A percentile compares a stretch with the other conserved stretches of the same genome.
phyloP scores from a whole-genome alignment of 1,140 invertebrate species.

The Drosophila triauraria region DNA sequence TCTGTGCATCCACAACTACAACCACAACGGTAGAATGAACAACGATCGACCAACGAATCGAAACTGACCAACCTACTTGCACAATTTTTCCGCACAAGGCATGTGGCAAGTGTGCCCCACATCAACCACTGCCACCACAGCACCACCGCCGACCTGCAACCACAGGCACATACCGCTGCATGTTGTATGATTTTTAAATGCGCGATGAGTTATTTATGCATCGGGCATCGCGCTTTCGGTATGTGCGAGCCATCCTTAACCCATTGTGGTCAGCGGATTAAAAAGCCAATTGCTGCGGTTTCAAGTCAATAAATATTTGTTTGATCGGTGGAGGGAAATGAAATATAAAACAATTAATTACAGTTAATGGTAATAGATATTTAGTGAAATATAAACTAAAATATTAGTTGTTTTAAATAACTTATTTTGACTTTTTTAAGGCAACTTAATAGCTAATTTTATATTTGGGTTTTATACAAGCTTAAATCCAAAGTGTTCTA shows the following conservation, averaged over 20 bases:
- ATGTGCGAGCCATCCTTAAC: slow-evolving; percentile 69
- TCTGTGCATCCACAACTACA: slow-evolving; percentile 15
- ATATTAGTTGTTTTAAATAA: neutral
- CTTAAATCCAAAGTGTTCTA: neutral
- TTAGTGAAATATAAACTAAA: no score
- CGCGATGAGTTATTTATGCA: slow-evolving; percentile 84
- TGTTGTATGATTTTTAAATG: slow-evolving; percentile 80
- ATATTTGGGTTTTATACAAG: no score
- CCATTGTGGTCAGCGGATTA: slow-evolving; percentile 36
- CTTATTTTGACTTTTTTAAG: no score
- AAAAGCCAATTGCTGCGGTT: slow-evolving; percentile 13
- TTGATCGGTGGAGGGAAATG: neutral
- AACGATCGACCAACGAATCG: slow-evolving; percentile 15
- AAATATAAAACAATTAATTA: neutral
- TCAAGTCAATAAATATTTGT: slow-evolving; percentile 5
- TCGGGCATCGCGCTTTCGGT: slow-evolving; percentile 56
- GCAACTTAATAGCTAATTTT: no score
- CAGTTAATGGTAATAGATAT: no score
- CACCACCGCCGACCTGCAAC: slow-evolving; percentile 26
- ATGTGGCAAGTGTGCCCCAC: slow-evolving; percentile 81
- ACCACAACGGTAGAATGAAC: slow-evolving; percentile 24
- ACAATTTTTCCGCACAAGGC: slow-evolving; percentile 82
- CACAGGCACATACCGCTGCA: slow-evolving; percentile 53
- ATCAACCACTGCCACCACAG: slow-evolving; percentile 58
- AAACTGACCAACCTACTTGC: slow-evolving; percentile 80